These are phyloP conservation scores for Helobdella robusta DNA, from an alignment of 2,888 invertebrate genomes.

Conservation along the genomic window DNA sequence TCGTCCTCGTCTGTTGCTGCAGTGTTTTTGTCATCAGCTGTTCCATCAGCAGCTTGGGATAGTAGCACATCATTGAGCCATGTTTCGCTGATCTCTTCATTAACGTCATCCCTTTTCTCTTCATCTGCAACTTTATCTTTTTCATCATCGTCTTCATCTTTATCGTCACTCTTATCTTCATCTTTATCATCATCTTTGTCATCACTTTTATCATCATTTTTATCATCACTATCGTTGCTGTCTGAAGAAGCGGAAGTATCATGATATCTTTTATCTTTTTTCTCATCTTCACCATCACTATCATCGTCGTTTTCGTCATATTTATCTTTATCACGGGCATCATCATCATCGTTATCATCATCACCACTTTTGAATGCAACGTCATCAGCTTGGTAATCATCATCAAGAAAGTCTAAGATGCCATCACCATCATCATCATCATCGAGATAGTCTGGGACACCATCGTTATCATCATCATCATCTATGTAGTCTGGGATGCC, in stretches of 20 bases:
- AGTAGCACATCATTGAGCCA: not conserved
- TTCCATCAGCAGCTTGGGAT: not conserved
- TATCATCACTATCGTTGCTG: too few relatives aligned
- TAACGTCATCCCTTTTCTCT: not conserved
- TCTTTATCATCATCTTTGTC: too few relatives aligned
- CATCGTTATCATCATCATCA: constrained; percentile 24
- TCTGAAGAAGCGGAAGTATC: too few relatives aligned
- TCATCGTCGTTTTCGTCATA: constrained; percentile 26
- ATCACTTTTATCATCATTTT: not conserved
- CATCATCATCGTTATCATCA: constrained; percentile 34
- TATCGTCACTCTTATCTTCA: constrained; percentile 33
- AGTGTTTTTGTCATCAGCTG: not conserved
- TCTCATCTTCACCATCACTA: constrained; percentile 31
- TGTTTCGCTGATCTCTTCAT: not conserved
- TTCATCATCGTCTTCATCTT: constrained; percentile 38
- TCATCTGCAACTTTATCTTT: constrained; percentile 33
- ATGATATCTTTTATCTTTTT: constrained; percentile 5
- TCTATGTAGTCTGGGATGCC: constrained; percentile 2
- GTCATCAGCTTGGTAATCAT: constrained; percentile 30
- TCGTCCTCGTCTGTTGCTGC: not conserved
- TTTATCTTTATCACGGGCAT: not conserved
- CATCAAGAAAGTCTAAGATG: constrained; percentile 35
- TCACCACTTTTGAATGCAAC: constrained; percentile 42
- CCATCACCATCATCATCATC: constrained; percentile 31
- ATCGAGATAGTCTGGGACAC: constrained; percentile 25